Percentiles rank a stretch among this genome's conserved stretches.
Evolutionary conservation across 2,113 vertebrate species (phyloP).

Genomic region (Callocephalon fimbriatum): DNA sequence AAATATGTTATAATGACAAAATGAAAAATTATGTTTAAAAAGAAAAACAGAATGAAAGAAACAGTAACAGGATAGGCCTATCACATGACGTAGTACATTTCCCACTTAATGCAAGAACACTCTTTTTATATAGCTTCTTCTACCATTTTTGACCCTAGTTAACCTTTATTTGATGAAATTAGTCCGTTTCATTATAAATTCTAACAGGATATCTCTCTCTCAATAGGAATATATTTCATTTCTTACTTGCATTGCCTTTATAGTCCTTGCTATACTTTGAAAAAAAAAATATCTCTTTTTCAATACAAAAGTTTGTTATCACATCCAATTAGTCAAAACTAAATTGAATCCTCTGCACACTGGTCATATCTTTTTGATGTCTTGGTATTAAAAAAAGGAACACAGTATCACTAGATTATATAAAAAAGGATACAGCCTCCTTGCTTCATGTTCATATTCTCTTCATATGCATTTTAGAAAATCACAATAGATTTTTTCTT

Average conservation of each 20-base stretch:
- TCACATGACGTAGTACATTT: background rate
- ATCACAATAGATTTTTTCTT: background rate
- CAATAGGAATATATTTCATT: background rate
- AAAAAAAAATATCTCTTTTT: background rate
- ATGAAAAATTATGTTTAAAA: background rate
- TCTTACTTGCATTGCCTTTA: background rate
- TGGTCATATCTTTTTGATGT: background rate
- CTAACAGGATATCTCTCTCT: background rate
- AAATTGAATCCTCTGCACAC: conserved; percentile 15
- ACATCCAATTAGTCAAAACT: conserved; percentile 13
- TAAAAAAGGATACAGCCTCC: background rate
- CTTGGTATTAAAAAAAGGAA: background rate
- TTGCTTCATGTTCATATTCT: background rate
- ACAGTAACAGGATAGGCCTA: background rate
- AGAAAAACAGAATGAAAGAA: background rate
- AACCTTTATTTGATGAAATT: background rate
- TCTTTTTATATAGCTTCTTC: background rate
- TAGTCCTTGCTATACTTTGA: background rate
- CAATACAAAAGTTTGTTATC: conserved; percentile 14
- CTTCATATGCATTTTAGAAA: background rate
- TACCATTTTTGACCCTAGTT: background rate
- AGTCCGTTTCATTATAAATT: background rate
- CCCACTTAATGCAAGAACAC: background rate
- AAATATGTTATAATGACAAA: background rate
- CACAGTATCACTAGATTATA: background rate